Percentiles rank a stretch among this genome's conserved stretches.
Conservation (phyloP, 1,140 invertebrate genomes). For the Ptiloglossa arizonensis region DNA sequence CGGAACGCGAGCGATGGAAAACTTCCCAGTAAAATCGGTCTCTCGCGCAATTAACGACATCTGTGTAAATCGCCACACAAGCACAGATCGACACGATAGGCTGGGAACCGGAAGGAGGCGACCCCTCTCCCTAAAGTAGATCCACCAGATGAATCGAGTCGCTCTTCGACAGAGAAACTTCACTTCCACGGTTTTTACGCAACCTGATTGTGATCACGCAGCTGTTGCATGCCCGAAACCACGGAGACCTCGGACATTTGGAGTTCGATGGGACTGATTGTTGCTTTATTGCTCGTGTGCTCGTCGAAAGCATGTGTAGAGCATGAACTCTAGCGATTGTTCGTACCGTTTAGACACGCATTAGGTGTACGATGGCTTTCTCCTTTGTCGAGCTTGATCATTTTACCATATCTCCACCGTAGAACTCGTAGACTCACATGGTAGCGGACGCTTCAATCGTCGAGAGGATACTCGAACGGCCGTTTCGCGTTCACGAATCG, state of each 20-base stretch:
- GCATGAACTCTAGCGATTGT: slow-evolving; percentile 24
- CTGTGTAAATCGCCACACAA: background rate
- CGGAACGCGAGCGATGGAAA: background rate
- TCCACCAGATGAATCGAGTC: slow-evolving; percentile 67
- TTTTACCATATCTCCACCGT: slow-evolving; percentile 13
- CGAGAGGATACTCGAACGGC: slow-evolving; percentile 14
- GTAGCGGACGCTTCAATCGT: slow-evolving; percentile 5
- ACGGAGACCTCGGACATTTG: slow-evolving; percentile 28
- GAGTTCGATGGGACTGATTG: slow-evolving; percentile 46
- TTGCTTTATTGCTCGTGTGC: slow-evolving; percentile 33
- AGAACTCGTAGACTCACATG: slow-evolving; percentile 10
- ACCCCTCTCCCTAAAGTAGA: slow-evolving; percentile 74
- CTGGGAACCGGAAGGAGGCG: slow-evolving; percentile 49
- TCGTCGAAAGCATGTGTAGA: slow-evolving; percentile 46
- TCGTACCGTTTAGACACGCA: slow-evolving; percentile 23
- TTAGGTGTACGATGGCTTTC: slow-evolving; percentile 22
- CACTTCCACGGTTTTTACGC: slow-evolving; percentile 48
- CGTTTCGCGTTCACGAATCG: background rate
- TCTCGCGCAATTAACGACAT: background rate
- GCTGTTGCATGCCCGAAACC: slow-evolving; percentile 53
- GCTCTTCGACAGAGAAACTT: slow-evolving; percentile 53
- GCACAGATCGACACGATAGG: slow-evolving; percentile 25
- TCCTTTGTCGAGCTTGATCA: slow-evolving; percentile 43
- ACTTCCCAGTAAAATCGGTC: background rate
- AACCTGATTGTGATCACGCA: slow-evolving; percentile 48